These are phyloP conservation scores for Tragelaphus scriptus DNA, from an alignment of 2,113 vertebrate species.

Conservation along the genomic window DNA sequence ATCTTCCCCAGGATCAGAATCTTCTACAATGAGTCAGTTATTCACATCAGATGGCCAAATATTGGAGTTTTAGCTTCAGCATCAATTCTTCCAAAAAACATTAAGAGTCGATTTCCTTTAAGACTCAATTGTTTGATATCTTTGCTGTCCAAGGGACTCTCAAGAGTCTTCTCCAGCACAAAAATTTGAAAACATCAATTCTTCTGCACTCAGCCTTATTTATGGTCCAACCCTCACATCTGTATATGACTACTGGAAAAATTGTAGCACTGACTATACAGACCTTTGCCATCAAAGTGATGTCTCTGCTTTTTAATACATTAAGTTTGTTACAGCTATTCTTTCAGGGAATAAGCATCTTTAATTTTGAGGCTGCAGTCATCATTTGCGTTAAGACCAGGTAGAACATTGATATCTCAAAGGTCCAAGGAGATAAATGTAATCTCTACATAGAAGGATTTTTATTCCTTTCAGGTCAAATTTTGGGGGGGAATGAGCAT, in stretches of 20 bases:
- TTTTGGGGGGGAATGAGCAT: not conserved
- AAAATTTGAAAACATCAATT: not conserved
- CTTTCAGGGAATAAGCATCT: not conserved
- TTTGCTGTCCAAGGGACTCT: not conserved
- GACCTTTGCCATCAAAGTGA: not conserved
- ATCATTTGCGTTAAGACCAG: not conserved
- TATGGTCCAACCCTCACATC: not conserved
- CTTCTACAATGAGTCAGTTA: not conserved
- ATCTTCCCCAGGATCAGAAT: not conserved
- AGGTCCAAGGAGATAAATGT: not conserved
- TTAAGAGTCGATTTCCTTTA: not conserved
- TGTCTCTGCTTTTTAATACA: not conserved
- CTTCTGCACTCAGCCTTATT: not conserved
- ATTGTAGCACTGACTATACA: not conserved
- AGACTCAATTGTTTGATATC: not conserved
- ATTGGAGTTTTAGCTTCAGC: not conserved
- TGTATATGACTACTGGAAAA: not conserved
- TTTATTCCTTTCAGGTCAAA: not conserved
- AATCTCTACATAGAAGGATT: not conserved
- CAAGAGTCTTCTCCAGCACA: not conserved
- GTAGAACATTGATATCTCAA: not conserved
- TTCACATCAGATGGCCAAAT: not conserved
- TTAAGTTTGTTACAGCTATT: not conserved
- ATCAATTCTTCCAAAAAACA: not conserved
- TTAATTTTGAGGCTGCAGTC: not conserved